These are phyloP conservation scores for Dinomys branickii DNA, from an alignment of 2,113 vertebrate genomes.

Conservation along the genomic window DNA sequence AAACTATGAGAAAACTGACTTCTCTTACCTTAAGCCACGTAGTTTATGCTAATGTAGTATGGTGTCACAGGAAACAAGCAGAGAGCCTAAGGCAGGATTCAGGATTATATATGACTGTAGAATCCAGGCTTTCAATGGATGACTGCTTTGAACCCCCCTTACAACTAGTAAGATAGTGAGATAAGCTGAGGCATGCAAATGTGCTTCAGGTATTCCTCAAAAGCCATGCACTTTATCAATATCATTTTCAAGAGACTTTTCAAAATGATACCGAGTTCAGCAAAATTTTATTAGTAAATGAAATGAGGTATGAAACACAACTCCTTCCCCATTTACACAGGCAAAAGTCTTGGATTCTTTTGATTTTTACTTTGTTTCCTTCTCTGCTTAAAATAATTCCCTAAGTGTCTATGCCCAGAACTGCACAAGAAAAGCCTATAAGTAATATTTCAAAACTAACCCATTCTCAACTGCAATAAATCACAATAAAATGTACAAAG, in stretches of 20 bases:
- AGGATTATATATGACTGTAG: background rate
- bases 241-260: background rate
- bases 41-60: background rate
- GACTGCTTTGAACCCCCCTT: background rate
- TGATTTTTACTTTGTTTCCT: background rate
- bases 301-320: background rate
- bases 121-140: background rate
- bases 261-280: background rate
- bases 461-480: background rate
- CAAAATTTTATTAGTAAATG: background rate
- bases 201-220: background rate
- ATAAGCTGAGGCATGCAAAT: background rate
- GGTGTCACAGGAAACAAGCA: background rate
- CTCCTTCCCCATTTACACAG: background rate
- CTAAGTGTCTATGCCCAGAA: background rate
- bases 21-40: background rate
- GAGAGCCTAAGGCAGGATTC: background rate
- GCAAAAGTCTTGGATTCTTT: background rate
- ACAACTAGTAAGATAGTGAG: background rate
- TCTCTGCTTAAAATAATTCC: background rate
- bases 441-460: background rate
- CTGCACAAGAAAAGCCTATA: background rate
- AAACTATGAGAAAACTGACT: background rate
- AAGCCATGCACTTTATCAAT: background rate
- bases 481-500: background rate